A percentile compares a stretch with the other conserved stretches of the same genome.
phyloP scores from a whole-genome alignment of 1,140 invertebrate genomes.

The Polypedilum vanderplanki region DNA sequence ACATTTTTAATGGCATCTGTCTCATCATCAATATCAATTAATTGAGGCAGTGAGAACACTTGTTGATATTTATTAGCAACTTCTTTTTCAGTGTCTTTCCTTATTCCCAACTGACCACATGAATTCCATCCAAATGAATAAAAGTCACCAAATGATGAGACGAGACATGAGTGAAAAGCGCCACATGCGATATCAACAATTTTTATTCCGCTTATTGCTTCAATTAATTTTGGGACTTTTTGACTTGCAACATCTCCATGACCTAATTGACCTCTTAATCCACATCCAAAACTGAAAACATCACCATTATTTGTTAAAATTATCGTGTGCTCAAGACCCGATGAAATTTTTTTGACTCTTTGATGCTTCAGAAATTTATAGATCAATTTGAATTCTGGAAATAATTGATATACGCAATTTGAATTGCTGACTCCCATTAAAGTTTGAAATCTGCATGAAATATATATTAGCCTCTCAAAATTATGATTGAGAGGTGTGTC shows the following conservation, averaged over 20 bases:
- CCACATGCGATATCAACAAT: constrained; percentile 61
- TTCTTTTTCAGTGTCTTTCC: not conserved
- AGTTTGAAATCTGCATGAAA: not conserved
- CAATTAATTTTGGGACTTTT: constrained; percentile 57
- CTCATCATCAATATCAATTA: constrained; percentile 37
- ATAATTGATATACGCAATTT: not conserved
- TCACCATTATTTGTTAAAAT: constrained; percentile 62
- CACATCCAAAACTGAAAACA: constrained; percentile 72
- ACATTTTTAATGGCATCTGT: constrained; percentile 49
- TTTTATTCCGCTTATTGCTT: constrained; percentile 65
- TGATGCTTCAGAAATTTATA: constrained; percentile 48
- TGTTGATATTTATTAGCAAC: constrained; percentile 27
- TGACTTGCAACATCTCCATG: constrained; percentile 59
- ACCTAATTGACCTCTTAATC: constrained; percentile 78
- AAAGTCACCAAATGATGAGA: constrained; percentile 68
- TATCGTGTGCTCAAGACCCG: constrained; percentile 73
- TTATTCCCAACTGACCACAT: constrained; percentile 68
- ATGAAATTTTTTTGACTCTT: constrained; percentile 56
- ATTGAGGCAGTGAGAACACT: constrained; percentile 32
- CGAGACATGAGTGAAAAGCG: constrained; percentile 75
- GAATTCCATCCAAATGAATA: constrained; percentile 92
- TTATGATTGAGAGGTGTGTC: not conserved
- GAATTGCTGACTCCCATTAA: not conserved
- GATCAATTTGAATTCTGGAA: constrained; percentile 35
- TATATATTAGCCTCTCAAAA: not conserved